phyloP scores from a whole-genome alignment of 2,888 invertebrate genomes.

The Limenitis arthemis region DNA sequence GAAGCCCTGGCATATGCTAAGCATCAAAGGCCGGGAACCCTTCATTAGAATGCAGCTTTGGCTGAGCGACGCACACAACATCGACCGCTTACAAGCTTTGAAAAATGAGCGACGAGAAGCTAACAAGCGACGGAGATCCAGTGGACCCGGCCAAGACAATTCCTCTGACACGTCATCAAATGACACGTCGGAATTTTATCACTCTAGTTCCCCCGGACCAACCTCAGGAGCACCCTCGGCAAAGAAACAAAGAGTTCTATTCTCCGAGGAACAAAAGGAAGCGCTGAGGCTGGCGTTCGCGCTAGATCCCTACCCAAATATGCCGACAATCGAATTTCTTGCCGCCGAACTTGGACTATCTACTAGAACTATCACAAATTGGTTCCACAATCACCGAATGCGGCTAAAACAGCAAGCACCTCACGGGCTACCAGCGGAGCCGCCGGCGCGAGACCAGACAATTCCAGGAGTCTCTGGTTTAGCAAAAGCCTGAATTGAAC shows the following conservation, averaged over 20 bases:
- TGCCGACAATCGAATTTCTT: constrained; percentile 95
- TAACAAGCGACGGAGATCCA: constrained; percentile 89
- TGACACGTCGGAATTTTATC: constrained; percentile 91
- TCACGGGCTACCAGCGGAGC: constrained; percentile 81
- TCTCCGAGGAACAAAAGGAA: constrained; percentile 99
- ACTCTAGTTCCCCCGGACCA: constrained; percentile 87
- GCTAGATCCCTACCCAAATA: constrained; percentile 97
- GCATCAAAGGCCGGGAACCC: constrained; percentile 97
- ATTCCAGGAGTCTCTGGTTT: constrained; percentile 89
- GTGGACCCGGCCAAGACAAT: constrained; percentile 87
- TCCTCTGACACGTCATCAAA: constrained; percentile 91
- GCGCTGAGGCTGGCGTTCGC: constrained; percentile 94
- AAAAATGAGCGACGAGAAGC: constrained; percentile 94
- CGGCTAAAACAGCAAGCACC: constrained; percentile 93
- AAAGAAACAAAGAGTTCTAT: constrained; percentile 95
- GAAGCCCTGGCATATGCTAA: constrained; percentile 99
- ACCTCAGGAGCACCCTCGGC: constrained; percentile 84
- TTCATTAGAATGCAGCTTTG: constrained; percentile 97
- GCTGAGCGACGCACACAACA: constrained; percentile 95
- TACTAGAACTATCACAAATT: constrained; percentile 97
- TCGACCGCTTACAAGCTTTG: constrained; percentile 91
- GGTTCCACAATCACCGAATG: constrained; percentile 99
- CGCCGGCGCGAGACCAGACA: constrained; percentile 83
- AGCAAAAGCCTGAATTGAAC: constrained; percentile 91
- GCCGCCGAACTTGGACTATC: constrained; percentile 93